phyloP scores from a whole-genome alignment of 1,140 invertebrate genomes.

The Caenorhabditis remanei region DNA sequence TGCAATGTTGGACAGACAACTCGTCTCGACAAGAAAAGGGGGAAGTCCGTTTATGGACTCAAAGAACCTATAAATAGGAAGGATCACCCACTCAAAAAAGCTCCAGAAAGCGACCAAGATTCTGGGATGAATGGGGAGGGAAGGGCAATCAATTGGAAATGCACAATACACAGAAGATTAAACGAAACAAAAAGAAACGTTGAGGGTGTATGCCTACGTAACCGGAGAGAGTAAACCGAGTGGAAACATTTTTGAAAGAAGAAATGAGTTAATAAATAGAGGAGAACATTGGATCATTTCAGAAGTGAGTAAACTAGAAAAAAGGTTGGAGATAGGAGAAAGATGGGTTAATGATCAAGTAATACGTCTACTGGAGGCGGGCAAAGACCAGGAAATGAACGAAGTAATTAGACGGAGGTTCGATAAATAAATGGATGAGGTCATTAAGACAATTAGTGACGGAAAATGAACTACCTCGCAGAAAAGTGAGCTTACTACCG shows the following conservation, averaged over 20 bases:
- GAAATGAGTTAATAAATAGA: neutral
- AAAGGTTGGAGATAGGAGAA: neutral
- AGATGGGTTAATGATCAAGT: neutral
- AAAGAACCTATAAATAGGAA: neutral
- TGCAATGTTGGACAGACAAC: neutral
- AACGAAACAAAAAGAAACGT: slow-evolving; percentile 5
- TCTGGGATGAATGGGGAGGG: neutral
- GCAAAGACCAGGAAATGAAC: neutral
- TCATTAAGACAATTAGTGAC: no score
- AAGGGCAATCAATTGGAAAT: slow-evolving; percentile 11
- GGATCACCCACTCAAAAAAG: slow-evolving; percentile 44
- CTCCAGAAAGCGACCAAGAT: slow-evolving; percentile 16
- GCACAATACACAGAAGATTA: neutral
- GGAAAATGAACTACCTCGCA: no score
- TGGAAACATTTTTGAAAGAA: neutral
- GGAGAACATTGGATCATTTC: neutral
- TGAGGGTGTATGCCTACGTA: slow-evolving; percentile 7
- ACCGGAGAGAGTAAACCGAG: slow-evolving; percentile 7
- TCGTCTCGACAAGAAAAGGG: neutral
- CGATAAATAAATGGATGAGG: no score
- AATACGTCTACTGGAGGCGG: neutral
- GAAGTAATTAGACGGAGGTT: slow-evolving; percentile 1
- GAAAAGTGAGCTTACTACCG: no score
- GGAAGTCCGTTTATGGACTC: neutral
- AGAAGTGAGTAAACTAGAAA: neutral